Evolutionary conservation across 1,140 invertebrate genomes (phyloP).

Genomic region (Pentalonia nigronervosa): DNA sequence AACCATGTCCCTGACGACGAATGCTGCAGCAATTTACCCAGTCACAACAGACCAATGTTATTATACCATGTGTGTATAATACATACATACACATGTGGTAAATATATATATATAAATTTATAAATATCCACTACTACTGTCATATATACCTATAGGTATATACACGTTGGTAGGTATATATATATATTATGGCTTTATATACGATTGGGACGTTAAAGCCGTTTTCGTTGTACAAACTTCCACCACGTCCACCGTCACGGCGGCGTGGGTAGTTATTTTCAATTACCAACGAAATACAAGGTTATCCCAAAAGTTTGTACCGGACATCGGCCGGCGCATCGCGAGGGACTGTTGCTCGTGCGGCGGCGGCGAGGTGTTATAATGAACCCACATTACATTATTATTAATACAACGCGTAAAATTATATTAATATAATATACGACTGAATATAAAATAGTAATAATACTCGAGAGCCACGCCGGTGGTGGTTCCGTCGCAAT

Average conservation of each 20-base stretch:
- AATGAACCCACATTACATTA: background rate
- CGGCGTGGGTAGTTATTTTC: slow-evolving; percentile 23
- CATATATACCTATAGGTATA: too few relatives aligned
- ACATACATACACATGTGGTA: background rate
- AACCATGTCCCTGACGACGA: background rate
- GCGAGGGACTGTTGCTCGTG: slow-evolving; percentile 9
- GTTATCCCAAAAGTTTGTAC: slow-evolving; percentile 30
- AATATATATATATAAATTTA: too few relatives aligned
- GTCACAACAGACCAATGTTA: background rate
- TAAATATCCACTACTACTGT: too few relatives aligned
- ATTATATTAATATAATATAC: slow-evolving; percentile 13
- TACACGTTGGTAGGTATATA: too few relatives aligned
- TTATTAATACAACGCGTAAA: background rate
- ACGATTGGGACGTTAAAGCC: slow-evolving; percentile 46
- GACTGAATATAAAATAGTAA: background rate
- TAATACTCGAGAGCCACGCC: background rate
- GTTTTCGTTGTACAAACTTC: slow-evolving; percentile 44
- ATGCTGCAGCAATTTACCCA: background rate
- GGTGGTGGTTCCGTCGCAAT: background rate
- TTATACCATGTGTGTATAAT: background rate
- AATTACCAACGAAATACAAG: slow-evolving; percentile 13
- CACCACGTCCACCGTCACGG: background rate
- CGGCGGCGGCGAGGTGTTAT: background rate
- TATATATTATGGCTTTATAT: background rate
- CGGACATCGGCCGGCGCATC: background rate